Conservation (phyloP, 2,113 vertebrate species). For the Thinocorus orbignyianus region DNA sequence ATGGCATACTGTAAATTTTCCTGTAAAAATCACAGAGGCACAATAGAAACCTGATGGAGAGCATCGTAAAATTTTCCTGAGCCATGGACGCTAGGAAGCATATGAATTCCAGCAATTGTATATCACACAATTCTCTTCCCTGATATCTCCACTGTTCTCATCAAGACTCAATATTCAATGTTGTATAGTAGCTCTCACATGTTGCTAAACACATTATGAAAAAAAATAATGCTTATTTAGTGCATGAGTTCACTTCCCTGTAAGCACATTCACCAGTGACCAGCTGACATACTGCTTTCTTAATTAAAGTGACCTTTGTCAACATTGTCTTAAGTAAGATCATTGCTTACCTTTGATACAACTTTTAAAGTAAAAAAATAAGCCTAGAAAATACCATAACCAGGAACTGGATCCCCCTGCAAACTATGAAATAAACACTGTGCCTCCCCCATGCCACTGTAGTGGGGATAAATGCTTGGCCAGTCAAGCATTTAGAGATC, state of each 20-base stretch:
- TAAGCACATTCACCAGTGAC: background rate
- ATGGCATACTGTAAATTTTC: background rate
- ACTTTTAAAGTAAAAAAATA: background rate
- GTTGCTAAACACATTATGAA: background rate
- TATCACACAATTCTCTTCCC: background rate
- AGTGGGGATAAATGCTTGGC: background rate
- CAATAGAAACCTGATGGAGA: rapidly evolving
- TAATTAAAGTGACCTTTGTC: background rate
- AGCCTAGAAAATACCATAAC: background rate
- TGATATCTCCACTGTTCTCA: background rate
- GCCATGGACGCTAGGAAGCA: background rate
- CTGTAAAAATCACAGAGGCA: background rate
- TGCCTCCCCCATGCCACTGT: rapidly evolving
- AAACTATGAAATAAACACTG: background rate
- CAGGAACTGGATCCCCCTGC: background rate
- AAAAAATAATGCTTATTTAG: rapidly evolving
- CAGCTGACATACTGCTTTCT: background rate
- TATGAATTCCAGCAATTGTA: background rate
- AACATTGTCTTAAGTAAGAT: background rate
- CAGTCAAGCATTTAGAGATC: background rate
- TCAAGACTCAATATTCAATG: background rate
- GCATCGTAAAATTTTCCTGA: background rate
- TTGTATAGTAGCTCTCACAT: background rate
- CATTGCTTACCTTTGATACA: background rate
- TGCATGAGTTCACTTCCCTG: background rate